phyloP scores from a whole-genome alignment of 2,113 vertebrate genomes.

The Odocoileus virginianus region DNA sequence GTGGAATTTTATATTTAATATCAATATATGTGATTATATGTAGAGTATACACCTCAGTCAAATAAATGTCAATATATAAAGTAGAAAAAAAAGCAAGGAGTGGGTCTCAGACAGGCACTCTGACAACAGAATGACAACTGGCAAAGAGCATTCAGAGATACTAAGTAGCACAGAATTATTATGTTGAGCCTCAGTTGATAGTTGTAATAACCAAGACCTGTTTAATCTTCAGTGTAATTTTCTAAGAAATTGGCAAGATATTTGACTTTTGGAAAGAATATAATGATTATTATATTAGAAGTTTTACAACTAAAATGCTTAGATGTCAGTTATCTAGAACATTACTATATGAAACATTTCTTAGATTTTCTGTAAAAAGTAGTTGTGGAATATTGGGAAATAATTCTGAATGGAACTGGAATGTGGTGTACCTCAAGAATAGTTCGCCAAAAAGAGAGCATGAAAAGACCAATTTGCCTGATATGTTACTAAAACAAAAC shows the following conservation, averaged over 20 bases:
- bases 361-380: neutral
- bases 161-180: neutral
- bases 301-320: constrained; percentile 12
- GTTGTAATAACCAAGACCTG: neutral
- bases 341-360: neutral
- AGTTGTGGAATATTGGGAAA: neutral
- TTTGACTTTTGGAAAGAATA: neutral
- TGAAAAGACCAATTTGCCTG: neutral
- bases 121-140: neutral
- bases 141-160: neutral
- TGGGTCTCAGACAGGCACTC: neutral
- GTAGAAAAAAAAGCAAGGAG: neutral
- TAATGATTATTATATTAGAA: neutral
- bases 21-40: neutral
- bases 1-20: neutral
- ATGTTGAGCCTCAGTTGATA: neutral
- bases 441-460: neutral
- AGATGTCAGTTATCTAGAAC: neutral
- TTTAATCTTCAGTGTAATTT: neutral
- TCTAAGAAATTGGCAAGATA: neutral
- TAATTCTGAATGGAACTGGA: neutral
- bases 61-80: neutral
- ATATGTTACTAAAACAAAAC: constrained; percentile 19
- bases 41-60: neutral
- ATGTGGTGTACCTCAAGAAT: neutral